Evolutionary conservation across 2,113 vertebrate species (phyloP).

Genomic region (Notiomystis cincta): DNA sequence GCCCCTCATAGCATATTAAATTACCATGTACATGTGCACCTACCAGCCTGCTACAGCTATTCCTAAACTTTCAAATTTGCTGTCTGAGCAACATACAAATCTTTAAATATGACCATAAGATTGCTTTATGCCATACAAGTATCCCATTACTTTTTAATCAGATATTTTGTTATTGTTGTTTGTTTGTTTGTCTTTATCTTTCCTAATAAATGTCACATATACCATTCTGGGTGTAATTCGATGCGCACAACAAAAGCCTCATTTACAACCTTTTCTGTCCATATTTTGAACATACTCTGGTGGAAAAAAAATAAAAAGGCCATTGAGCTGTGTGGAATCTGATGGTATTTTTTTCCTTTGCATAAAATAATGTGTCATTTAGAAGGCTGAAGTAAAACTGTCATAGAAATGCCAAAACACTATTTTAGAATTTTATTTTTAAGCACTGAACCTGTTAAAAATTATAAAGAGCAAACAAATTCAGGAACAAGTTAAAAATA

Average conservation of each 20-base stretch:
- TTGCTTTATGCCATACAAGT: neutral
- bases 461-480: neutral
- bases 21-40: accelerated
- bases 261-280: neutral
- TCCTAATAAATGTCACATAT: neutral
- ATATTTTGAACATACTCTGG: neutral
- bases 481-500: neutral
- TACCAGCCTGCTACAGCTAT: neutral
- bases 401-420: neutral
- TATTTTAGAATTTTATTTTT: neutral
- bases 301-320: neutral
- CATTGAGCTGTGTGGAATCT: neutral
- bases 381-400: neutral
- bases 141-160: neutral
- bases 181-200: neutral
- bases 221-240: neutral
- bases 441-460: neutral
- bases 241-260: neutral
- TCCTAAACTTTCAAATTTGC: neutral
- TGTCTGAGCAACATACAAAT: neutral
- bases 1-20: neutral
- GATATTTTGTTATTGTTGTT: accelerated
- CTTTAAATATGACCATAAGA: neutral
- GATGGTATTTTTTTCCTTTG: neutral
- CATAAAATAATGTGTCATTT: neutral